These are phyloP conservation scores for Ectobius pallidus DNA, from an alignment of 2,888 invertebrate genomes.

Conservation along the genomic window DNA sequence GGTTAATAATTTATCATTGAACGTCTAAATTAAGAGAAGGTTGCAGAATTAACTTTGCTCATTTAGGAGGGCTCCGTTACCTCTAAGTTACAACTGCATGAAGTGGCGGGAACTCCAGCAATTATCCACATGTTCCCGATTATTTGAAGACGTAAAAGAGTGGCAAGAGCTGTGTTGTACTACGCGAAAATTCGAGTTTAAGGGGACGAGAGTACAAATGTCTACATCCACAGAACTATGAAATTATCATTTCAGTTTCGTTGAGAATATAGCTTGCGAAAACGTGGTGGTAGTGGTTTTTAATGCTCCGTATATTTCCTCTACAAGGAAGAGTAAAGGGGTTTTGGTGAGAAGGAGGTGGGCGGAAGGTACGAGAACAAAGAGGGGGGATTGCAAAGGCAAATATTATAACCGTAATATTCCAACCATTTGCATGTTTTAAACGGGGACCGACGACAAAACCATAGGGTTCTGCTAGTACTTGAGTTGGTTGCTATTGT, in stretches of 20 bases:
- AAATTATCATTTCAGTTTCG: constrained; percentile 26
- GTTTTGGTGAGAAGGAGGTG: not conserved
- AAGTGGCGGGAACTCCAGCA: no score
- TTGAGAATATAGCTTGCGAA: constrained; percentile 11
- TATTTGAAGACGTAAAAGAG: not conserved
- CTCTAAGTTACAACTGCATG: no score
- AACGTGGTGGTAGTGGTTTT: constrained; percentile 11
- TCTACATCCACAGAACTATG: not conserved
- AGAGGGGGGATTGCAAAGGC: constrained; percentile 7
- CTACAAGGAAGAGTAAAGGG: not conserved
- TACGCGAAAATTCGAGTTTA: not conserved
- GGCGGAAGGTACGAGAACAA: no score
- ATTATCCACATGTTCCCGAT: not conserved
- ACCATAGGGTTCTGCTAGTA: constrained; percentile 36
- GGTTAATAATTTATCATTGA: no score
- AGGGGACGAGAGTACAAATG: not conserved
- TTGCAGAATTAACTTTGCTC: no score
- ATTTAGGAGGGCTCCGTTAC: no score
- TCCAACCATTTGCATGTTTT: constrained; percentile 43
- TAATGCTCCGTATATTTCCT: constrained; percentile 24
- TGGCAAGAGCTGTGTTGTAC: not conserved
- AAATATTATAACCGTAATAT: constrained; percentile 37
- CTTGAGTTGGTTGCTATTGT: not conserved
- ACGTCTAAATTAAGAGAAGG: no score
- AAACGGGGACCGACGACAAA: constrained; percentile 38